Evolutionary conservation across 2,113 vertebrate species (phyloP).

Genomic region (Uria lomvia): DNA sequence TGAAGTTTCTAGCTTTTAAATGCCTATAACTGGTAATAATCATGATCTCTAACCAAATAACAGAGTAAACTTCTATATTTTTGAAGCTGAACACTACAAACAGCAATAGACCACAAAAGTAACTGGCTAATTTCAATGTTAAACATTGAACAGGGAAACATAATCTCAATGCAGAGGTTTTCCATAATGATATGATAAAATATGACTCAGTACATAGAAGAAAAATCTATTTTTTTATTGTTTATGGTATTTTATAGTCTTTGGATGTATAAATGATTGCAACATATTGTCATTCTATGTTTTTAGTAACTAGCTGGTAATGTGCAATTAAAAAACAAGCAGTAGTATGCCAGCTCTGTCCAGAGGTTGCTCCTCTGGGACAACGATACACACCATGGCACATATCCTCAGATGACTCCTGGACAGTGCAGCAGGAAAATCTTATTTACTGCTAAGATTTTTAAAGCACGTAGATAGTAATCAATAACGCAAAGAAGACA

Average conservation of each 20-base stretch:
- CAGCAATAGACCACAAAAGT: background rate
- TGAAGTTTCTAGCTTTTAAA: background rate
- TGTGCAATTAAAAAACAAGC: background rate
- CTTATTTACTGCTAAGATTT: background rate
- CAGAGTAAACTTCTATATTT: background rate
- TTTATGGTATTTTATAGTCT: background rate
- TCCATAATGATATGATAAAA: background rate
- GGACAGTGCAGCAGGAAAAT: background rate
- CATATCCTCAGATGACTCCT: background rate
- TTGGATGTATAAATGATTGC: background rate
- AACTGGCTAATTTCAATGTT: background rate
- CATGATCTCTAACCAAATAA: background rate
- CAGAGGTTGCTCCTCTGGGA: background rate
- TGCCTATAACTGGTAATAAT: background rate
- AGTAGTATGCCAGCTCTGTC: background rate
- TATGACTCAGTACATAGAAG: background rate
- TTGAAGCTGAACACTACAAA: background rate
- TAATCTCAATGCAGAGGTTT: background rate
- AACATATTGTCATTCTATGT: background rate
- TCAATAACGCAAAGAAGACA: background rate
- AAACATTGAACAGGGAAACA: background rate
- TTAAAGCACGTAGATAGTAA: background rate
- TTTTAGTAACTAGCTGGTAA: background rate
- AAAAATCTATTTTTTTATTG: background rate
- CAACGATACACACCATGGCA: background rate